Evolutionary conservation across 2,888 invertebrate species (phyloP).

Genomic region (Mellilla xanthometata): DNA sequence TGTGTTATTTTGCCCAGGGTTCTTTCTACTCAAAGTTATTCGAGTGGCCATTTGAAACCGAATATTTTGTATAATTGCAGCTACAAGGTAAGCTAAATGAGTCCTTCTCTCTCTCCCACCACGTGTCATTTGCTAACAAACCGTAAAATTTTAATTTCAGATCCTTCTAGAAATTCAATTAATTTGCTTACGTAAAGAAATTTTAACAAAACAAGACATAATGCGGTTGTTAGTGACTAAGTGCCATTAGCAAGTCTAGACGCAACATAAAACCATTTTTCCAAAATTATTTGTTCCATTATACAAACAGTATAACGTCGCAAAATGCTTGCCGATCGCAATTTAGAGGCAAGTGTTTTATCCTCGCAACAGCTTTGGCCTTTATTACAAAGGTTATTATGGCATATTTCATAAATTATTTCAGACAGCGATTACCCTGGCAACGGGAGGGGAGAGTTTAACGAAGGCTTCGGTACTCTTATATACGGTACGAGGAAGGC

Average conservation of each 20-base stretch:
- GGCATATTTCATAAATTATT: constrained; percentile 75
- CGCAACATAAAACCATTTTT: constrained; percentile 7
- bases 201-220: too few species aligned
- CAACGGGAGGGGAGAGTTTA: constrained; percentile 46
- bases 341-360: constrained; percentile 61
- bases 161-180: background rate
- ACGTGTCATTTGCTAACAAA: too few species aligned
- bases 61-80: too few species aligned
- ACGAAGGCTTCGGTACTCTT: constrained; percentile 48
- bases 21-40: constrained; percentile 2
- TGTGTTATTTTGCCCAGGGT: constrained; percentile 7
- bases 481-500: constrained; percentile 26
- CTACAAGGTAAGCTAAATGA: constrained; percentile 4
- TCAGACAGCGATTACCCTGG: constrained; percentile 60
- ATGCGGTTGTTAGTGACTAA: background rate
- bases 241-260: constrained; percentile 1
- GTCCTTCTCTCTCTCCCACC: too few species aligned
- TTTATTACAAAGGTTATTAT: constrained; percentile 72
- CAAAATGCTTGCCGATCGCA: constrained; percentile 46
- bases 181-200: background rate
- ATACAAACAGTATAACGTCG: constrained; percentile 16
- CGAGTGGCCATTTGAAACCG: constrained; percentile 5
- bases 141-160: background rate
- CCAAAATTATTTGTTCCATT: constrained; percentile 10
- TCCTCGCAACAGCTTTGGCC: constrained; percentile 49